Percentiles rank a stretch among this genome's conserved stretches.
phyloP scores from a whole-genome alignment of 1,140 invertebrate genomes.

The Pararge aegeria region DNA sequence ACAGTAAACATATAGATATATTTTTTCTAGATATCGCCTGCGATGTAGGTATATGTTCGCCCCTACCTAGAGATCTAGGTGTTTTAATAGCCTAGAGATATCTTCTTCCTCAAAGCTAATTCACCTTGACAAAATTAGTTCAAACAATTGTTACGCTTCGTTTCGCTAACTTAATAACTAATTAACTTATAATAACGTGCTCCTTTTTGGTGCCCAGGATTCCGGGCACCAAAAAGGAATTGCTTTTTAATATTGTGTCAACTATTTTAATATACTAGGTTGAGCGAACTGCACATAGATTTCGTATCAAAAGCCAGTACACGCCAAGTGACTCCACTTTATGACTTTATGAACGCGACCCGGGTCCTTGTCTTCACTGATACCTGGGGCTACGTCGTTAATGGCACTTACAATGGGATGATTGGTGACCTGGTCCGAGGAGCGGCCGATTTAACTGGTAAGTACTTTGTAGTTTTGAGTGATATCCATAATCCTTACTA shows the following conservation, averaged over 20 bases:
- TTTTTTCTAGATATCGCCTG: too few species aligned
- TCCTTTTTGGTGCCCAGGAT: too few species aligned
- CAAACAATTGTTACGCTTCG: not conserved
- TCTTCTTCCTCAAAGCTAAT: not conserved
- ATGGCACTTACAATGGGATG: conserved; percentile 81
- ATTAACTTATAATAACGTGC: too few species aligned
- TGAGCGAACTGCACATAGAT: conserved; percentile 75
- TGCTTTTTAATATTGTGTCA: too few species aligned
- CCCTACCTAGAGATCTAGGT: too few species aligned
- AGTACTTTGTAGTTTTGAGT: not conserved
- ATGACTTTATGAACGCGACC: conserved; percentile 80
- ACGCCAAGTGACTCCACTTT: conserved; percentile 71
- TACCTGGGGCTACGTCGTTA: conserved; percentile 79
- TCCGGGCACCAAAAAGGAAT: too few species aligned
- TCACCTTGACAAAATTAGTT: not conserved
- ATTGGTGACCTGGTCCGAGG: conserved; percentile 79
- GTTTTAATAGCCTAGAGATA: not conserved
- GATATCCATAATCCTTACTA: too few species aligned
- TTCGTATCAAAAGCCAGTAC: conserved; percentile 81
- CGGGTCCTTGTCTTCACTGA: conserved; percentile 40
- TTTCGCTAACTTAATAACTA: not conserved
- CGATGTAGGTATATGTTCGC: too few species aligned
- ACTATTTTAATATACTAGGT: too few species aligned
- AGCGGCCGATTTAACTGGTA: conserved; percentile 81
- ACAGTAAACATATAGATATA: too few species aligned